Evolutionary conservation across 2,888 invertebrate species (phyloP).

Genomic region (Aradus depressus): DNA sequence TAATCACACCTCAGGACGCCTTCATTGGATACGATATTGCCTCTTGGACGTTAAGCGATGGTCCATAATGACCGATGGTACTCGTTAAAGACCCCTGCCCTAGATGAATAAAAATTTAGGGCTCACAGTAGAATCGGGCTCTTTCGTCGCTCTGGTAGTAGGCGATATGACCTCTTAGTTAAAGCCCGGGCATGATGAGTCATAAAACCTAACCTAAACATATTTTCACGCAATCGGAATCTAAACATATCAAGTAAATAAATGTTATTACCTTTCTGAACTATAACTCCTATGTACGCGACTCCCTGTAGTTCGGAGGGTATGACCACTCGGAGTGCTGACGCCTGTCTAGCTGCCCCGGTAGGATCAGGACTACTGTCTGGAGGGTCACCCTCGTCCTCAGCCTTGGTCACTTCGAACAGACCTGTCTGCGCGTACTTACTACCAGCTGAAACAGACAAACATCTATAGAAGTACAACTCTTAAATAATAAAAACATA

Average conservation of each 20-base stretch:
- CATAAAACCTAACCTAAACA: too few species aligned
- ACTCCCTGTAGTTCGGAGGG: conserved; percentile 92
- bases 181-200: too few species aligned
- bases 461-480: not conserved
- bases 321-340: conserved; percentile 79
- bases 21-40: too few species aligned
- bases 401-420: conserved; percentile 76
- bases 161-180: too few species aligned
- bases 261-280: conserved; percentile 63
- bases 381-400: conserved; percentile 47
- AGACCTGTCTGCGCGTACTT: conserved; percentile 87
- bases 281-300: conserved; percentile 89
- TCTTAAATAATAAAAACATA: not conserved
- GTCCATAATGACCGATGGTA: too few species aligned
- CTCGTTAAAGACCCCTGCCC: too few species aligned
- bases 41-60: too few species aligned
- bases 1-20: too few species aligned
- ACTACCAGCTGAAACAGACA: conserved; percentile 57
- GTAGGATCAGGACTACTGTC: conserved; percentile 42
- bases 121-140: too few species aligned
- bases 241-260: conserved; percentile 6
- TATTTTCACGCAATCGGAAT: too few species aligned
- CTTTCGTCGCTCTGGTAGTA: too few species aligned
- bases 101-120: too few species aligned
- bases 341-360: conserved; percentile 47